phyloP scores from a whole-genome alignment of 2,888 invertebrate species.

The Cacoxenus indagator region DNA sequence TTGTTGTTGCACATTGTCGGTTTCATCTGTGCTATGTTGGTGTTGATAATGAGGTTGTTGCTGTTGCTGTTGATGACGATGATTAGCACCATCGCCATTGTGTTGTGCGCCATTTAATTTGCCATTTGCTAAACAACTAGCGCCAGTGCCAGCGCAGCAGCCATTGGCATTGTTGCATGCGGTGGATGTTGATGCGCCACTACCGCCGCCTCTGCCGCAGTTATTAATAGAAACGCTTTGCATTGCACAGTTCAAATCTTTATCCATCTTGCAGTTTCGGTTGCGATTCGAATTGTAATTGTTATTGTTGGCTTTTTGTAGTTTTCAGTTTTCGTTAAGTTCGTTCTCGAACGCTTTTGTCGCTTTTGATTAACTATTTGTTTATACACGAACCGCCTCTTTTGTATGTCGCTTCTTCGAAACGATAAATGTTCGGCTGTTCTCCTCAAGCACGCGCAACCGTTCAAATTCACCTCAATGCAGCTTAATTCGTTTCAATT shows the following conservation, averaged over 20 bases:
- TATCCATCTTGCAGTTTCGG: conserved; percentile 58
- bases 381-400: not conserved
- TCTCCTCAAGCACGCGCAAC: not conserved
- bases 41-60: conserved; percentile 22
- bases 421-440: not conserved
- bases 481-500: not conserved
- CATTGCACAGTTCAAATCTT: conserved; percentile 68
- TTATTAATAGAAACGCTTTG: conserved; percentile 68
- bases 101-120: conserved; percentile 32
- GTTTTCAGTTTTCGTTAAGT: not conserved
- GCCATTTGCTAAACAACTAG: conserved; percentile 37
- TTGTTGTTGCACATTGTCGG: conserved; percentile 46
- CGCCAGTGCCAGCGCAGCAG: conserved; percentile 39
- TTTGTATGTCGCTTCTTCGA: not conserved
- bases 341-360: conserved; percentile 30
- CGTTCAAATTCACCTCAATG: not conserved
- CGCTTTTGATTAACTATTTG: conserved; percentile 1
- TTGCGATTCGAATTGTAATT: conserved; percentile 28
- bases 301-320: conserved; percentile 25
- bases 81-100: conserved; percentile 30
- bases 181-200: conserved; percentile 25
- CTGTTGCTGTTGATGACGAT: conserved; percentile 19
- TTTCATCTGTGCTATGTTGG: conserved; percentile 37
- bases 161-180: conserved; percentile 50
- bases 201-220: conserved; percentile 36